Evolutionary conservation across 2,888 invertebrate genomes (phyloP).

Genomic region (Empis stercorea): DNA sequence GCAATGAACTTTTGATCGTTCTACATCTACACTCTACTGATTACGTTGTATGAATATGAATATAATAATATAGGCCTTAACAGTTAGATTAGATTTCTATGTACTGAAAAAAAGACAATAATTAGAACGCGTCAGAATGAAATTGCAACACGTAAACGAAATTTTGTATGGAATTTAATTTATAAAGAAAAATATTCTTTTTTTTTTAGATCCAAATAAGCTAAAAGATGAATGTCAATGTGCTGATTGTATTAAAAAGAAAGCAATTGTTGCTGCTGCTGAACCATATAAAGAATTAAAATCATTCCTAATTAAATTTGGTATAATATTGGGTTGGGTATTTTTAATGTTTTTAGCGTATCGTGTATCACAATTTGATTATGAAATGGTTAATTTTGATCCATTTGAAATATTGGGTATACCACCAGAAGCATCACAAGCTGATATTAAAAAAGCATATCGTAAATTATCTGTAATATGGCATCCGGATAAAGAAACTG

Average conservation of each 20-base stretch:
- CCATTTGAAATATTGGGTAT: conserved; percentile 92
- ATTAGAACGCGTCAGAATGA: background rate
- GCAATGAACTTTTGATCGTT: conserved; percentile 7
- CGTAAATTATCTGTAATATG: conserved; percentile 82
- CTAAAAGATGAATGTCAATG: conserved; percentile 76
- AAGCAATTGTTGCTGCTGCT: conserved; percentile 62
- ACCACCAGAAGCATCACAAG: conserved; percentile 71
- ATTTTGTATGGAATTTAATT: too few species aligned
- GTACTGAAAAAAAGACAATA: conserved; percentile 17
- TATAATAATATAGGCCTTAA: conserved; percentile 9
- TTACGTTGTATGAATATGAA: conserved; percentile 15
- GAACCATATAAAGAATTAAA: conserved; percentile 83
- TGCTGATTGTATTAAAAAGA: conserved; percentile 75
- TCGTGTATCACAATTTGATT: conserved; percentile 92
- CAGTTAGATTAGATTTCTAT: conserved; percentile 14
- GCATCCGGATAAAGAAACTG: conserved; percentile 97
- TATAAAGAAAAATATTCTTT: too few species aligned
- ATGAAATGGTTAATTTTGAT: conserved; percentile 98
- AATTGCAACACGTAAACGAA: too few species aligned
- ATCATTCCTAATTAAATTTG: conserved; percentile 62
- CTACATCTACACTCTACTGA: conserved; percentile 21
- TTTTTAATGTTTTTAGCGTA: conserved; percentile 69
- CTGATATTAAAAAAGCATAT: conserved; percentile 91
- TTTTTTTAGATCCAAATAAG: conserved; percentile 55
- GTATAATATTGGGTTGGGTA: conserved; percentile 72